Evolutionary conservation across 2,113 vertebrate species (phyloP).

Genomic region (Pipa parva): DNA sequence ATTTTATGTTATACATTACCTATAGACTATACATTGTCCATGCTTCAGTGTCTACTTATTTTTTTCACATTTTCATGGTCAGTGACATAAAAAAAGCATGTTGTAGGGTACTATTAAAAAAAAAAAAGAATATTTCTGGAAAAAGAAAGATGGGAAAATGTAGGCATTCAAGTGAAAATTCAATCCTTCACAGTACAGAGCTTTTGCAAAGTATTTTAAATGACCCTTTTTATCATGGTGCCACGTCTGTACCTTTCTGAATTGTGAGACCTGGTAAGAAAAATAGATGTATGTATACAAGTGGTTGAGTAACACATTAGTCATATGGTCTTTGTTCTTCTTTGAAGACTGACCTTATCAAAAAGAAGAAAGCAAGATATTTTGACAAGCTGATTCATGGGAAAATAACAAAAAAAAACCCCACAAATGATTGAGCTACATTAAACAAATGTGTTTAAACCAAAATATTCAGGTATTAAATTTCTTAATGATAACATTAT

Average conservation of each 20-base stretch:
- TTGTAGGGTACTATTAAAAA: conserved; percentile 59
- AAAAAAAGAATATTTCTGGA: conserved; percentile 55
- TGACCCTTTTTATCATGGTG: conserved; percentile 74
- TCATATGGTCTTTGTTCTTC: conserved; percentile 62
- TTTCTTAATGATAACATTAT: not conserved
- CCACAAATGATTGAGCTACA: conserved; percentile 12
- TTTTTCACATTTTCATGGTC: conserved; percentile 46
- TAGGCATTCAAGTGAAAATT: conserved; percentile 77
- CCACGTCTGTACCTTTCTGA: conserved; percentile 64
- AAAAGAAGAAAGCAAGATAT: conserved; percentile 55
- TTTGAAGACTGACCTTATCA: conserved; percentile 66
- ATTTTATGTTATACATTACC: not conserved
- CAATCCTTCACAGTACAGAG: conserved; percentile 76
- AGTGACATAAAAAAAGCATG: conserved; percentile 52
- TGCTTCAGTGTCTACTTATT: conserved; percentile 13
- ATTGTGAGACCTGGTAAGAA: conserved; percentile 63
- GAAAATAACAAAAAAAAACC: conserved; percentile 19
- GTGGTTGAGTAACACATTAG: conserved; percentile 67
- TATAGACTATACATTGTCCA: not conserved
- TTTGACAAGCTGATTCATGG: conserved; percentile 53
- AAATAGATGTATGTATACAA: conserved; percentile 67
- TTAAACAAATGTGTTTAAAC: not conserved
- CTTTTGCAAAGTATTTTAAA: conserved; percentile 73
- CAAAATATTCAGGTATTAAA: not conserved
- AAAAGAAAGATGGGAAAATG: conserved; percentile 66